Evolutionary conservation across 1,140 invertebrate species (phyloP).

Genomic region (Drosophila watanabei): DNA sequence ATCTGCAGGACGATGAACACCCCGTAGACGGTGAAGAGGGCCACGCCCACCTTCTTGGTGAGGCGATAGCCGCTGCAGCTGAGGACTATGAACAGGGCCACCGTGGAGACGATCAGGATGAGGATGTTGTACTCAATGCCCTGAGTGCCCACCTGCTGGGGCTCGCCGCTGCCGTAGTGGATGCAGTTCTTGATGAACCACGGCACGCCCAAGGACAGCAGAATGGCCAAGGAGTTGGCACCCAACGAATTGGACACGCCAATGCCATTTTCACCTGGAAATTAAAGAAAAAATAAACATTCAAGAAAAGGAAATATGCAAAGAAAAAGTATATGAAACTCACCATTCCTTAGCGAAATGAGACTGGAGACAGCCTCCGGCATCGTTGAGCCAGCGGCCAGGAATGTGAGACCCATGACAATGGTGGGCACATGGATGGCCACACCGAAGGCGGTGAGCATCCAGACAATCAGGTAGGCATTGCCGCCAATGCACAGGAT

Average conservation of each 20-base stretch:
- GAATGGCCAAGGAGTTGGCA: conserved; percentile 93
- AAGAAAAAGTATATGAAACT: conserved; percentile 85
- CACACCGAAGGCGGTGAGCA: conserved; percentile 94
- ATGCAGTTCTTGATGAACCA: conserved; percentile 92
- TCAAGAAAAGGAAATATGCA: neutral
- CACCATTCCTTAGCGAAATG: conserved; percentile 92
- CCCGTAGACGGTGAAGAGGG: conserved; percentile 88
- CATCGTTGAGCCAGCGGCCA: conserved; percentile 94
- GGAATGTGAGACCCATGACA: conserved; percentile 95
- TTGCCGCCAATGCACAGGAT: conserved; percentile 93
- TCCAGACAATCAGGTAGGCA: conserved; percentile 96
- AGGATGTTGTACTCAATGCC: conserved; percentile 89
- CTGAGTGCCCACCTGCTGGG: conserved; percentile 81
- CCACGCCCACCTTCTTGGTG: conserved; percentile 87
- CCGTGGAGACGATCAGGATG: conserved; percentile 87
- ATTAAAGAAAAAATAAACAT: neutral
- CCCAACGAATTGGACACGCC: conserved; percentile 94
- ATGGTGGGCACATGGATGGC: conserved; percentile 93
- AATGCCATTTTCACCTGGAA: conserved; percentile 92
- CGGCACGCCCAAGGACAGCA: conserved; percentile 94
- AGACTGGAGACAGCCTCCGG: conserved; percentile 95
- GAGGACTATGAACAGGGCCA: conserved; percentile 87
- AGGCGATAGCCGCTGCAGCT: conserved; percentile 87
- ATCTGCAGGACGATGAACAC: conserved; percentile 86
- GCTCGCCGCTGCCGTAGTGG: conserved; percentile 75